Evolutionary conservation across 2,113 vertebrate species (phyloP).

Genomic region (Struthidea cinerea): DNA sequence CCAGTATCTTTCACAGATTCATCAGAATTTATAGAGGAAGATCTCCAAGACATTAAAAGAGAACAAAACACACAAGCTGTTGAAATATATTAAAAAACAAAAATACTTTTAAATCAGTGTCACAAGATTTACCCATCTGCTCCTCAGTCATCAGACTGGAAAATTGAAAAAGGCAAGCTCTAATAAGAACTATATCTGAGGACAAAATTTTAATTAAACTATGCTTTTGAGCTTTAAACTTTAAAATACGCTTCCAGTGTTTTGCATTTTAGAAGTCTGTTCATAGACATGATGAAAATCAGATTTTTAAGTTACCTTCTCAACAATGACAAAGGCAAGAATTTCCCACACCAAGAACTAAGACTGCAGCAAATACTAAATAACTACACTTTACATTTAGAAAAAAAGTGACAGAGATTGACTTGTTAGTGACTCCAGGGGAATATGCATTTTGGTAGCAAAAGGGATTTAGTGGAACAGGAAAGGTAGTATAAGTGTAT

Average conservation of each 20-base stretch:
- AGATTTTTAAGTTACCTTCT: neutral
- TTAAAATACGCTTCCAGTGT: slow-evolving; percentile 39
- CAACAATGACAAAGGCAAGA: neutral
- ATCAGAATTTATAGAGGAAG: neutral
- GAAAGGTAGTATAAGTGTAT: neutral
- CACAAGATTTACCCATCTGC: neutral
- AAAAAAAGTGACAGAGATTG: neutral
- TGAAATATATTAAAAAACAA: neutral
- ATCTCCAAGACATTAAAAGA: neutral
- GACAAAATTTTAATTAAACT: slow-evolving; percentile 56
- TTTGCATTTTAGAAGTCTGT: slow-evolving; percentile 14
- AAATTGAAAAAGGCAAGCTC: slow-evolving; percentile 66
- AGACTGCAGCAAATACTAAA: neutral
- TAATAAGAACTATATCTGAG: slow-evolving; percentile 21
- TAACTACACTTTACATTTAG: neutral
- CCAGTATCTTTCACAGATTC: neutral
- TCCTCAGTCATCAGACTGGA: slow-evolving; percentile 30
- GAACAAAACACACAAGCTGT: neutral
- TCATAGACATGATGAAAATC: neutral
- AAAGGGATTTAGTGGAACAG: neutral
- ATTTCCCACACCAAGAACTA: neutral
- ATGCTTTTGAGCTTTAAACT: slow-evolving; percentile 35
- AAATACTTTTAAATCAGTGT: slow-evolving; percentile 1
- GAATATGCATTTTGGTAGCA: neutral
- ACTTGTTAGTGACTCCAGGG: neutral